Evolutionary conservation across 2,888 invertebrate species (phyloP), one percentile per base, ranked within the genome.

Genomic region (Epistrophe grossulariae): DNA sequence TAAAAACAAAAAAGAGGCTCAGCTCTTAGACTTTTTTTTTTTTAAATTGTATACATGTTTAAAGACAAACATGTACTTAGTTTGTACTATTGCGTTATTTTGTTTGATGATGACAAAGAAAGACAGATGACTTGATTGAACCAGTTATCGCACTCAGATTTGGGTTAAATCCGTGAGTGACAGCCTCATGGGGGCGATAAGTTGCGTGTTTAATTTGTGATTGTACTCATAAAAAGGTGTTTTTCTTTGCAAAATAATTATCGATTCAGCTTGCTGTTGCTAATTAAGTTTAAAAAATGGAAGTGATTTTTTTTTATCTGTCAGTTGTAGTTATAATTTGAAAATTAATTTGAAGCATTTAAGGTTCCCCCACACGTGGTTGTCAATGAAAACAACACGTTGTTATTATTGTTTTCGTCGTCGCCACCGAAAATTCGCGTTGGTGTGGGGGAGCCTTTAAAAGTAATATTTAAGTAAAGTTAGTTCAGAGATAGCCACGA

Each of bases 21-120:
- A 45, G 40, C 17, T 43, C 66, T 8, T 9, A 74, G 74, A 74
- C 68, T 73, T 74, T 74, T 74, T 73, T 74, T 66, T 8, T 59
- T 38, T 43, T 71, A 17, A 2, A 28, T 72, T 60, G 73, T 73
- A 74, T 80, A 68, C 35, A 19, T 68, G 52, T 15, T 24, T 19
- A 48, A 8, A 24, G 52, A 6, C 10, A 40, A 19, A 28, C 24
- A 45, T 71, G 59, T 19, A 57, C 31, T 1, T 40, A 11, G 52
- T 57, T 45, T 40, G 64, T 48, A 48, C 11, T 48, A 0, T 66
- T 35, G 8, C 1, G 8, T 8, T 10, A 15, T 13, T 59, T 10
- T 43, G 2, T 73, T 35, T 17, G 17, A 24, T 52, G 19, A 60
- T 60, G 28, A 40, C 11, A 60, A 35, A 66, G 17, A 17, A 35